A percentile compares a stretch with the other conserved stretches of the same genome.
These are phyloP conservation scores for Paedocypris micromegethes DNA, from an alignment of 2,797 vertebrate genomes.

Conservation along the genomic window DNA sequence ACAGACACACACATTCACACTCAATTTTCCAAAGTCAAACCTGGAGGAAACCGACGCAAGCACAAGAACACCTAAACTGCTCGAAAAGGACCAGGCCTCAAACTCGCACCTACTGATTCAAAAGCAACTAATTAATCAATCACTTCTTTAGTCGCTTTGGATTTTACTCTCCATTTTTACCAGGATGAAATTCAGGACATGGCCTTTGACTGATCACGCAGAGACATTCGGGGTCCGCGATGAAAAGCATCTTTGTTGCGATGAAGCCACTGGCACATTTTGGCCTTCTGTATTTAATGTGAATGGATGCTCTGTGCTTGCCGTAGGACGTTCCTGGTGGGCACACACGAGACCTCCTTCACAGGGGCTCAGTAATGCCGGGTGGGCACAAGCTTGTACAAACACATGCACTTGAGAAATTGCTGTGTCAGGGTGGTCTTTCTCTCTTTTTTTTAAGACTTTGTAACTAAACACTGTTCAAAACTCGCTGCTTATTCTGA, in stretches of 20 bases:
- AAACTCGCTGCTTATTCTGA: too few relatives aligned
- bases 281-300: slow-evolving; percentile 38
- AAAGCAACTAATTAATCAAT: too few relatives aligned
- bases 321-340: slow-evolving; percentile 30
- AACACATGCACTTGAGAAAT: slow-evolving; percentile 15
- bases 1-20: too few relatives aligned
- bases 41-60: too few relatives aligned
- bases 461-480: too few relatives aligned
- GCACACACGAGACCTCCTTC: slow-evolving; percentile 46
- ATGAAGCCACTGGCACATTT: background rate
- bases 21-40: too few relatives aligned
- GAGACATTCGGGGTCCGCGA: background rate
- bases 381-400: slow-evolving; percentile 20
- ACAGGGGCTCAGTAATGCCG: slow-evolving; percentile 25
- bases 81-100: too few relatives aligned
- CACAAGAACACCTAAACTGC: too few relatives aligned
- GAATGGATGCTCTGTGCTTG: slow-evolving; percentile 47
- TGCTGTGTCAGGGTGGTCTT: slow-evolving; percentile 41
- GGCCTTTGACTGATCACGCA: background rate
- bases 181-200: too few relatives aligned
- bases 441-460: background rate
- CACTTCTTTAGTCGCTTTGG: too few relatives aligned
- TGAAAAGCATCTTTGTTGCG: slow-evolving; percentile 40
- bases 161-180: too few relatives aligned
- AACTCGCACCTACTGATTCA: too few relatives aligned